Percentiles rank a stretch among this genome's conserved stretches.
These are phyloP conservation scores for Eurystomus glaucurus DNA, from an alignment of 2,797 vertebrate species.

Conservation along the genomic window DNA sequence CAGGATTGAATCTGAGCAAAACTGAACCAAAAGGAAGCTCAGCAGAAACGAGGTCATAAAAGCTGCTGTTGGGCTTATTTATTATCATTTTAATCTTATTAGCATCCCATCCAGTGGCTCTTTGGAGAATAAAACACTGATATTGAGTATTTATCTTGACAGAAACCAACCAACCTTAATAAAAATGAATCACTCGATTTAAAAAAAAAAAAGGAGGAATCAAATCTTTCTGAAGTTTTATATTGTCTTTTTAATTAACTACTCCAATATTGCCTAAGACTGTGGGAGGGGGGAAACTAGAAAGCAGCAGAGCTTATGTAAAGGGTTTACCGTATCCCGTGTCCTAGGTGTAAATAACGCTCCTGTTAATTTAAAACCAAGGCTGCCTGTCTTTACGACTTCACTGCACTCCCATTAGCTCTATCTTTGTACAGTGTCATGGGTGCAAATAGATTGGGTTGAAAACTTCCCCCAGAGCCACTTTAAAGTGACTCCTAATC, in stretches of 20 bases:
- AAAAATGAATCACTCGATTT: neutral
- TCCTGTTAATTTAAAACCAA: constrained; percentile 69
- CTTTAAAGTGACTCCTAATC: constrained; percentile 65
- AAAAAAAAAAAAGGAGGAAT: neutral
- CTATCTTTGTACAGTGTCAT: constrained; percentile 17
- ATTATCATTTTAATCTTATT: constrained; percentile 51
- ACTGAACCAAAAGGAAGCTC: neutral
- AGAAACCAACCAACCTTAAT: constrained; percentile 40
- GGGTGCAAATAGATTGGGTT: constrained; percentile 49
- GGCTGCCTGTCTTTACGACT: constrained; percentile 31
- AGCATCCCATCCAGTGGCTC: neutral
- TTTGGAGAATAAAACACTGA: constrained; percentile 54
- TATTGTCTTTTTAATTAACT: constrained; percentile 3
- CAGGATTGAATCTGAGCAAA: neutral
- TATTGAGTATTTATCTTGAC: neutral
- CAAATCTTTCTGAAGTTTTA: neutral
- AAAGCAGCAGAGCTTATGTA: neutral
- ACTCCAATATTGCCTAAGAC: neutral
- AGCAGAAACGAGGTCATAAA: neutral
- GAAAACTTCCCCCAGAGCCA: constrained; percentile 56
- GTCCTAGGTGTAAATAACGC: constrained; percentile 49
- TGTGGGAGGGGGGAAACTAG: neutral
- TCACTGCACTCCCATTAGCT: constrained; percentile 59
- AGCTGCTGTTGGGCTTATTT: constrained; percentile 4
- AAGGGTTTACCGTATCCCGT: neutral